phyloP scores from a whole-genome alignment of 2,888 invertebrate genomes.

The Dorcus hopei region DNA sequence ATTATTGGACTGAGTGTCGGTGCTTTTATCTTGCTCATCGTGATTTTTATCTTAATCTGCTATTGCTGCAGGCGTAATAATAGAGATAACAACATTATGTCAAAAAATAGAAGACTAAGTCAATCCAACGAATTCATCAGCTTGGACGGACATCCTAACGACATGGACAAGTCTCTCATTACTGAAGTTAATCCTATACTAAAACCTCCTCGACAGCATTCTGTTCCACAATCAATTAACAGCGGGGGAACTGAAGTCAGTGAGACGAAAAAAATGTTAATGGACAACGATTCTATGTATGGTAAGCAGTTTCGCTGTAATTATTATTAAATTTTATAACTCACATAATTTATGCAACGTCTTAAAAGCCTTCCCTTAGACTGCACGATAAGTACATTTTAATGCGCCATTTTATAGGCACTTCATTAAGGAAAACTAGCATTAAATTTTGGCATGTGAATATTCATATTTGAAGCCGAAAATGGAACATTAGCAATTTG shows the following conservation, averaged over 20 bases:
- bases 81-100: conserved; percentile 13
- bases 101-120: conserved; percentile 37
- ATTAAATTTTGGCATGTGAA: too few relatives aligned
- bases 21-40: conserved; percentile 50
- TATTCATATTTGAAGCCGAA: too few relatives aligned
- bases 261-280: conserved; percentile 75
- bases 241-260: conserved; percentile 78
- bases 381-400: too few relatives aligned
- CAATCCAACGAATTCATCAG: conserved; percentile 56
- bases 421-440: too few relatives aligned
- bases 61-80: conserved; percentile 41
- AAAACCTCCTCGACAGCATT: conserved; percentile 76
- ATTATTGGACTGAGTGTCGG: conserved; percentile 52
- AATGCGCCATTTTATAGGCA: too few relatives aligned
- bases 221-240: conserved; percentile 66
- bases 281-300: conserved; percentile 65
- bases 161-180: conserved; percentile 81
- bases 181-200: conserved; percentile 82
- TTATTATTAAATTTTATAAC: too few relatives aligned
- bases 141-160: conserved; percentile 73
- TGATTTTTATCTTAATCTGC: conserved; percentile 49
- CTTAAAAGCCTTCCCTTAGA: too few relatives aligned
- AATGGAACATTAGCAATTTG: too few relatives aligned
- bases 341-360: too few relatives aligned
- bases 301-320: conserved; percentile 5